phyloP scores from a whole-genome alignment of 2,797 vertebrate genomes.

The Microctenopoma stevenorrisi region DNA sequence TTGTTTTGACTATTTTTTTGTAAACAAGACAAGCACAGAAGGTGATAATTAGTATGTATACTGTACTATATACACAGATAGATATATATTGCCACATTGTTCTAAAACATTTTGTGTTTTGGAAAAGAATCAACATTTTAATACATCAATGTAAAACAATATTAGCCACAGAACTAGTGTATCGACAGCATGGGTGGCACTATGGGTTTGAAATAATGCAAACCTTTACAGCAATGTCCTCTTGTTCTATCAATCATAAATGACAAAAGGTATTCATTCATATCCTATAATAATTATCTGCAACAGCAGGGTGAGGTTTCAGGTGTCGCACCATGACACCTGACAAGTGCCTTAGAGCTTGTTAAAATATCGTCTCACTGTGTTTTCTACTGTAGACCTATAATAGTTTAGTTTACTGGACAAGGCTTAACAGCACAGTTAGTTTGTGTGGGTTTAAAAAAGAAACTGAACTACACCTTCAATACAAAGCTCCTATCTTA shows the following conservation, averaged over 20 bases:
- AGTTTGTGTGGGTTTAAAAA: neutral
- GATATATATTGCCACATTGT: neutral
- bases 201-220: neutral
- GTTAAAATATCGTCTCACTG: neutral
- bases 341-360: neutral
- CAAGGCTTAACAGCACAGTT: neutral
- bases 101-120: constrained; percentile 10
- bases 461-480: neutral
- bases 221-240: neutral
- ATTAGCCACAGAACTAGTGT: neutral
- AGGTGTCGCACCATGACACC: neutral
- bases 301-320: constrained; percentile 8
- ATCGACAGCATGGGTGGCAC: neutral
- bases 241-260: neutral
- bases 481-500: neutral
- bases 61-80: neutral
- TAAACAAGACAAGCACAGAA: constrained; percentile 23
- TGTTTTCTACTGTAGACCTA: neutral
- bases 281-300: neutral
- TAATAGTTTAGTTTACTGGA: neutral
- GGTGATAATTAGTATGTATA: constrained; percentile 45
- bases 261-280: neutral
- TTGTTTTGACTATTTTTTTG: constrained; percentile 36
- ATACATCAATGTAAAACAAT: neutral
- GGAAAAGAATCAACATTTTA: constrained; percentile 5